These are phyloP conservation scores for Drosophila eugracilis DNA, from an alignment of 1,140 invertebrate species.

Conservation along the genomic window DNA sequence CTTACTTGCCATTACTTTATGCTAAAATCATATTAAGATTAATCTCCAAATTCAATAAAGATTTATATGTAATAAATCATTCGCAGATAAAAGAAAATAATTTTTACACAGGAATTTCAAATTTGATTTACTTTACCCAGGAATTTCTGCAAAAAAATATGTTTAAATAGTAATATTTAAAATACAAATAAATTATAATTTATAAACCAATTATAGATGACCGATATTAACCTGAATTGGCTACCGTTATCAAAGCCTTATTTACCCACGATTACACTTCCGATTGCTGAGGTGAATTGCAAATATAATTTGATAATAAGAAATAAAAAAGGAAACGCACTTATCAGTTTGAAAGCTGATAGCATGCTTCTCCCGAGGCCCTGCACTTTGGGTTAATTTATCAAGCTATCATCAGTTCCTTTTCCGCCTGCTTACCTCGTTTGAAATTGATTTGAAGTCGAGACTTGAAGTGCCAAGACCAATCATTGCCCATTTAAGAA, in stretches of 20 bases:
- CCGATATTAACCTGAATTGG: neutral
- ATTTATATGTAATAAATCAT: no score
- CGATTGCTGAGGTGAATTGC: neutral
- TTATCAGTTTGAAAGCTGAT: neutral
- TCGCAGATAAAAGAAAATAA: no score
- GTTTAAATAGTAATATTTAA: no score
- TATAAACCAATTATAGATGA: neutral
- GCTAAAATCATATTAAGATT: slow-evolving; percentile 10
- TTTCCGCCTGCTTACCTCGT: slow-evolving; percentile 41
- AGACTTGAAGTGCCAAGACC: slow-evolving; percentile 25
- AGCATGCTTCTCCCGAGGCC: neutral
- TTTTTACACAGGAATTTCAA: neutral
- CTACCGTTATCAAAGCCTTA: neutral
- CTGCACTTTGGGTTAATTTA: neutral
- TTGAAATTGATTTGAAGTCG: slow-evolving; percentile 32
- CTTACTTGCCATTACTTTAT: slow-evolving; percentile 3
- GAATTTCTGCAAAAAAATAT: no score
- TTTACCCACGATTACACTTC: neutral
- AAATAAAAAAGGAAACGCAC: slow-evolving; percentile 1
- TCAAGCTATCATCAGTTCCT: slow-evolving; percentile 38
- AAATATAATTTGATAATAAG: neutral
- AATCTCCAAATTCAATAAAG: neutral
- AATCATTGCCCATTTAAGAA: slow-evolving; percentile 23
- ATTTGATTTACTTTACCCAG: no score
- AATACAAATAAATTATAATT: neutral